Evolutionary conservation across 2,113 vertebrate species (phyloP), one percentile per base, ranked within the genome.

Genomic region (Ammodytes dubius): DNA sequence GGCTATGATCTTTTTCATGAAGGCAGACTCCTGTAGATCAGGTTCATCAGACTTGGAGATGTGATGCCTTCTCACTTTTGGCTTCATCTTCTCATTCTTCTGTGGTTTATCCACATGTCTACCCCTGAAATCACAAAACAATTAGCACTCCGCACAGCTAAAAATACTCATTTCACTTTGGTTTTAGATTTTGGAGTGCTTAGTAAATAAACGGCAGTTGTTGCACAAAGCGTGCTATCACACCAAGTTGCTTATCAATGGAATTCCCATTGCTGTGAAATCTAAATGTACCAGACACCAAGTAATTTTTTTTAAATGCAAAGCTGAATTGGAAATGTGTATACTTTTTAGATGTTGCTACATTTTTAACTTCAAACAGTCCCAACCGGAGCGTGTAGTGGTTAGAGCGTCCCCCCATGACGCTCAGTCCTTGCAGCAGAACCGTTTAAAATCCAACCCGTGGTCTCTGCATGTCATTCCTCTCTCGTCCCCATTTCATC

Each of bases 1-100:
- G 40, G 97, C 97, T 49, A 97, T 95, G 63, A 99, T 98, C 90
- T 99, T 99, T 95, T 99, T 99, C 95, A 96, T 96, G 88, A 99
- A 97, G 0, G 96, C 97, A 0, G 98, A 99, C 90, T 99, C 98
- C 17, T 97, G 97, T 12, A 96, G 92, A 87, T 99, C 98, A 0
- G 95, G 93, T 61, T 99, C 98, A 39, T 98, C 98, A 0, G 96
- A 95, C 91, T 95, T 96, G 49, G 95, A 96, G 1, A 85, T 92
- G 74, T 95, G 96, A 63, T 94, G 90, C 9, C 95, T 94, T 83
- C 96, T 95, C 37, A 94, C 74, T 68, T 97, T 98, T 63, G 94
- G 94, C 70, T 97, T 98, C 2, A 91, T 90, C 79, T 95, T 97
- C 2, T 96, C 95, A 6, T 95, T 96, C 70, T 95, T 96, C 83